Evolutionary conservation across 1,140 invertebrate species (phyloP).

Genomic region (Plectus sambesii): DNA sequence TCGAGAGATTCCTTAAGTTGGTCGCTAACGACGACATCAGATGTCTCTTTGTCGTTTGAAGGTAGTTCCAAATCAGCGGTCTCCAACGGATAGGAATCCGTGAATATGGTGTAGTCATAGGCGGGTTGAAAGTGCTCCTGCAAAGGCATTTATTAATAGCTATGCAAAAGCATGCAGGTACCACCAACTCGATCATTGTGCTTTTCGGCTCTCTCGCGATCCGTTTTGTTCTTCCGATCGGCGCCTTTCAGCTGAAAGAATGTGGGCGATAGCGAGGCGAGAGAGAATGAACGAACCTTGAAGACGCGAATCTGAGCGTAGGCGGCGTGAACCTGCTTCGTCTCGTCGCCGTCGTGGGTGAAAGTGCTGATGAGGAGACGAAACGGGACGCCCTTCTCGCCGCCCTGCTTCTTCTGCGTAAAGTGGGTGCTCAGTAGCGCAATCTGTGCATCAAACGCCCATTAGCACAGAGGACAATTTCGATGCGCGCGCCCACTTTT

Average conservation of each 20-base stretch:
- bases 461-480: neutral
- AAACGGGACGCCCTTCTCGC: slow-evolving; percentile 1
- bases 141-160: too few relatives aligned
- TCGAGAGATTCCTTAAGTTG: too few relatives aligned
- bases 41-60: too few relatives aligned
- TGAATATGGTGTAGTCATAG: too few relatives aligned
- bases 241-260: neutral
- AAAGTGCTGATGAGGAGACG: neutral
- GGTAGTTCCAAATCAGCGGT: too few relatives aligned
- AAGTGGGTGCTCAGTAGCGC: neutral
- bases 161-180: too few relatives aligned
- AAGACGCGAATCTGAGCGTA: neutral
- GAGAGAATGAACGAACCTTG: too few relatives aligned
- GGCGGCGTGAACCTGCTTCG: neutral
- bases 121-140: too few relatives aligned
- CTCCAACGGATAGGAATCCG: too few relatives aligned
- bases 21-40: too few relatives aligned
- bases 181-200: neutral
- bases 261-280: neutral
- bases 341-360: neutral
- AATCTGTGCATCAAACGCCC: neutral
- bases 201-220: neutral
- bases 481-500: neutral
- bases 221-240: neutral
- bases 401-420: neutral